These are phyloP conservation scores for Diaprepes abbreviatus DNA, from an alignment of 2,888 invertebrate genomes.

Conservation along the genomic window DNA sequence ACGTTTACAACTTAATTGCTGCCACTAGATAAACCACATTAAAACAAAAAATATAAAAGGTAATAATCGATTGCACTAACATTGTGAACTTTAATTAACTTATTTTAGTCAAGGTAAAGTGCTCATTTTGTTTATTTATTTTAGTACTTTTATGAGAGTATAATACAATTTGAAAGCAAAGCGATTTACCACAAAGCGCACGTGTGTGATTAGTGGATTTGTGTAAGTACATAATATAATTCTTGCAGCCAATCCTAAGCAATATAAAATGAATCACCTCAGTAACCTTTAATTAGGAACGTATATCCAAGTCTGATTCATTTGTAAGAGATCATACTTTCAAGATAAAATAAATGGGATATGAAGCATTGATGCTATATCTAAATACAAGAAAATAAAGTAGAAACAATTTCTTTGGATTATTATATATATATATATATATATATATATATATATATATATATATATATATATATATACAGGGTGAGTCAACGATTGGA, in stretches of 20 bases:
- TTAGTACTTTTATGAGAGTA: not conserved
- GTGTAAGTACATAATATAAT: not conserved
- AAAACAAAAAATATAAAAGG: not conserved
- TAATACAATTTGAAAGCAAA: not conserved
- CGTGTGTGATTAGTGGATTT: not conserved
- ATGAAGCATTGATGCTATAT: no score
- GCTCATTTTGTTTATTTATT: not conserved
- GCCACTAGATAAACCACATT: not conserved
- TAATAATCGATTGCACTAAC: not conserved
- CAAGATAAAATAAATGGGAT: not conserved
- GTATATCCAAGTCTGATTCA: not conserved
- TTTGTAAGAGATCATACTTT: not conserved
- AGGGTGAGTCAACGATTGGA: no score
- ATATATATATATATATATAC: no score
- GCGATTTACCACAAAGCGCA: not conserved
- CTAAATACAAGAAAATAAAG: no score
- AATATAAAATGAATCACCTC: conserved; percentile 1
- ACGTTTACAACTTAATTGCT: conserved; percentile 5
- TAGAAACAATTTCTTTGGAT: no score
- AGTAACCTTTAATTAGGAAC: no score
- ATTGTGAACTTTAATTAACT: conserved; percentile 8
- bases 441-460: no score
- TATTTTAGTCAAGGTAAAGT: conserved; percentile 5
- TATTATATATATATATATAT: no score
- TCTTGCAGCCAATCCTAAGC: not conserved